These are phyloP conservation scores for Drosophila teissieri DNA, from an alignment of 1,140 invertebrate genomes.

Conservation along the genomic window DNA sequence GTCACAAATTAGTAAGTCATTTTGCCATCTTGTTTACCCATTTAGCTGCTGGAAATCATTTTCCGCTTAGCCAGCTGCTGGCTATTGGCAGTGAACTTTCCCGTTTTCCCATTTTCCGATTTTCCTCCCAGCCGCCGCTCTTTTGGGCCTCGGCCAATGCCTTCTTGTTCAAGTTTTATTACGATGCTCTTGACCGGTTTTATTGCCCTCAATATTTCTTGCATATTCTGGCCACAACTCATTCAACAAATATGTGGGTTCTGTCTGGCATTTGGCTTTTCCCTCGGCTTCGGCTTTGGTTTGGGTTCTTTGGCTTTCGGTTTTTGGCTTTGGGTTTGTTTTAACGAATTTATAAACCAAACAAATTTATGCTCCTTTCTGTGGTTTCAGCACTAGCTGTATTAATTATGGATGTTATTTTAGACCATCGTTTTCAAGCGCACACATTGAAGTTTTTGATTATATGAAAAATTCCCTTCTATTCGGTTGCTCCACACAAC, in stretches of 20 bases:
- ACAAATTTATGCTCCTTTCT: constrained; percentile 37
- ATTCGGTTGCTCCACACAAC: not conserved
- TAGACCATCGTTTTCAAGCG: constrained; percentile 6
- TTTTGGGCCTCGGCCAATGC: constrained; percentile 18
- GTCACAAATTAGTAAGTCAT: constrained; percentile 82
- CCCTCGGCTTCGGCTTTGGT: constrained; percentile 31
- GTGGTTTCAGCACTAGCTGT: constrained; percentile 8
- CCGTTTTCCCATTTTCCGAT: not conserved
- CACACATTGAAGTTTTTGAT: constrained; percentile 33
- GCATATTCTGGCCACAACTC: constrained; percentile 44
- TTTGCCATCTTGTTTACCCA: constrained; percentile 55
- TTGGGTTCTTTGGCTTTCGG: constrained; percentile 9
- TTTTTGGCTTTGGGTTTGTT: constrained; percentile 47
- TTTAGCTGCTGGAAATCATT: constrained; percentile 45
- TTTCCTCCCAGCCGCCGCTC: not conserved
- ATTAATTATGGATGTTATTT: constrained; percentile 64
- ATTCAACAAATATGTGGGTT: constrained; percentile 31
- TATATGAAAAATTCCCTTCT: not conserved
- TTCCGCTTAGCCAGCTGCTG: constrained; percentile 16
- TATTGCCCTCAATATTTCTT: constrained; percentile 50
- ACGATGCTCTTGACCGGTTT: constrained; percentile 48
- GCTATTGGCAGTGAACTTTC: constrained; percentile 26
- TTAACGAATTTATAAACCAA: constrained; percentile 67
- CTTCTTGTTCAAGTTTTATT: constrained; percentile 48
- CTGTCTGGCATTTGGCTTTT: constrained; percentile 50